Percentiles rank a stretch among this genome's conserved stretches.
Conservation (phyloP, 2,797 vertebrate genomes). For the Carapus acus region DNA sequence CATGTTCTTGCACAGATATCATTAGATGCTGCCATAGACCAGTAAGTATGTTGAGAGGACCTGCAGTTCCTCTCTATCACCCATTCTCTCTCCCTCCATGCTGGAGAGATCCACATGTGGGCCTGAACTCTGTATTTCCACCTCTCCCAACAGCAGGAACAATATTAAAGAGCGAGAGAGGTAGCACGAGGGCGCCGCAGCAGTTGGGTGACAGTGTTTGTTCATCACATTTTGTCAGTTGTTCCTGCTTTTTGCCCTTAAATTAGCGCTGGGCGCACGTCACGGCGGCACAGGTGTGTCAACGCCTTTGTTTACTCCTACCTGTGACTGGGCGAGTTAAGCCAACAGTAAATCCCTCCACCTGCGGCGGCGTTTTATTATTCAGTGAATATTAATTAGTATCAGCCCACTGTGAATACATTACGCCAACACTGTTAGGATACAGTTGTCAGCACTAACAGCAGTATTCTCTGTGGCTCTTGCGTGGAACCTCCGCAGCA, state of each 20-base stretch:
- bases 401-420: slow-evolving; percentile 58
- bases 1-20: neutral
- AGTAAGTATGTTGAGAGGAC: too few species aligned
- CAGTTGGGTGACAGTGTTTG: slow-evolving; percentile 26
- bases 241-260: slow-evolving; percentile 12
- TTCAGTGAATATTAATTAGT: slow-evolving; percentile 71
- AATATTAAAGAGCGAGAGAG: slow-evolving; percentile 12
- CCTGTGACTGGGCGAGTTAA: slow-evolving; percentile 43
- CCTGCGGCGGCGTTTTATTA: slow-evolving; percentile 57
- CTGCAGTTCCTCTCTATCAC: too few species aligned
- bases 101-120: slow-evolving; percentile 49
- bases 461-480: slow-evolving; percentile 59
- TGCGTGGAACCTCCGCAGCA: slow-evolving; percentile 47
- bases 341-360: slow-evolving; percentile 54
- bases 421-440: slow-evolving; percentile 68
- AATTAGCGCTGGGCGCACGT: slow-evolving; percentile 16
- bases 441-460: slow-evolving; percentile 76
- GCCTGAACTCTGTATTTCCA: slow-evolving; percentile 19
- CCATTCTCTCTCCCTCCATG: slow-evolving; percentile 53
- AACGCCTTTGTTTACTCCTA: slow-evolving; percentile 49
- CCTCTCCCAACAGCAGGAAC: slow-evolving; percentile 11
- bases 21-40: slow-evolving; percentile 30
- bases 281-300: slow-evolving; percentile 31
- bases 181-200: slow-evolving; percentile 19
- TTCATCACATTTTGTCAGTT: slow-evolving; percentile 9